Base-by-base conservation (phyloP, 2,113 vertebrate genomes). In the Pygoscelis antarcticus region DNA sequence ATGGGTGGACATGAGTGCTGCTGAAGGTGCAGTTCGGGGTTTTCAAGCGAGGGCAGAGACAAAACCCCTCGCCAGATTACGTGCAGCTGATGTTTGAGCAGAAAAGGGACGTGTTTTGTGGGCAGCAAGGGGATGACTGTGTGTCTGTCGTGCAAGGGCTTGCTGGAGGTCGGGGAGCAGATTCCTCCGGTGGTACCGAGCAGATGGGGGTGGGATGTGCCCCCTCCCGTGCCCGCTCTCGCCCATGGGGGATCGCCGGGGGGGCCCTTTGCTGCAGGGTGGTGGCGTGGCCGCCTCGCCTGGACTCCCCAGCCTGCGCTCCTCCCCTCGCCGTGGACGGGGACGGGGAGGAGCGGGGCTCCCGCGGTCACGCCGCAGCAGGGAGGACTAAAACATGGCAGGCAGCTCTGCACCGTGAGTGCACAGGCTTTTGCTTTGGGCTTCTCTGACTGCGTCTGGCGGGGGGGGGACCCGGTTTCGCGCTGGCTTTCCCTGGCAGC, bases 1-100 rank as follows among this genome's bases (percentile, higher is more conserved):
- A 3, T 40, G 27, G 18, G 11, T 2, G 69, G 62, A 0, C 13
- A 0, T 0, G 3, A 17, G 71, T 0, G 2, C 3, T 10, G 36
- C 55, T 40, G 64, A 5, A 38, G 55, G 16, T 20, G 54, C 8
- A 6, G 25, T 2, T 38, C 1, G 32, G 30, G 51, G 29, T 29
- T 44, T 60, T 36, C 7, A 18, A 6, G 32, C 19, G 11, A 12
- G 47, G 23, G 38, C 44, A 74, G 68, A 26, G 49, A 11, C 5
- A 0, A 8, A 68, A 9, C 57, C 22, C 23, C 52, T 54, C 5
- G 0, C 52, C 12, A 70, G n/a, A 3, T 29, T 13, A 0, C 0
- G 25, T 21, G 30, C 26, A 5, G 93, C 18, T 1, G 9, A 1
- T 2, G 4, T 6, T 1, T 3, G 66, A 16, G 49, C 44, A 46